Evolutionary conservation across 2,888 invertebrate species (phyloP).

Genomic region (Microdon myrmicae): DNA sequence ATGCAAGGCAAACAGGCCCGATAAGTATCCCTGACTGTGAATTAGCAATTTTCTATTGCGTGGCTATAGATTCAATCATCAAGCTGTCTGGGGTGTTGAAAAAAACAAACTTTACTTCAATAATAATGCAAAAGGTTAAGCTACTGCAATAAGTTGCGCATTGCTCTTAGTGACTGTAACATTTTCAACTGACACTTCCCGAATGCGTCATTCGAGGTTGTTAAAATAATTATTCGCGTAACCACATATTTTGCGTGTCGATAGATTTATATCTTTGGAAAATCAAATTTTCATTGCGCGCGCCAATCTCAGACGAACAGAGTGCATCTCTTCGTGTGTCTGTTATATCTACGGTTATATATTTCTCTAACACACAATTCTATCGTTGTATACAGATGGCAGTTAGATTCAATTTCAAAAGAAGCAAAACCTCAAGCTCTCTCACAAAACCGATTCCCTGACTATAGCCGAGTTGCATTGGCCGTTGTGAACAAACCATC

Average conservation of each 20-base stretch:
- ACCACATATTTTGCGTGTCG: conserved; percentile 51
- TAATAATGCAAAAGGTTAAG: too few species aligned
- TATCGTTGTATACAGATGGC: conserved; percentile 43
- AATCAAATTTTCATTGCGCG: conserved; percentile 32
- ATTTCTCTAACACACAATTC: conserved; percentile 14
- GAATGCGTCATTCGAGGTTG: conserved; percentile 23
- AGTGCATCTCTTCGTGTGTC: conserved; percentile 6
- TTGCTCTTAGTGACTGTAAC: not conserved
- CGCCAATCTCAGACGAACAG: conserved; percentile 2
- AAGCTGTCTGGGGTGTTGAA: too few species aligned
- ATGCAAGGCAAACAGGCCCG: too few species aligned
- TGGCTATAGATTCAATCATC: too few species aligned
- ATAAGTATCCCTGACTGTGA: too few species aligned
- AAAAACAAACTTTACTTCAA: too few species aligned
- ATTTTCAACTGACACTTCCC: conserved; percentile 2
- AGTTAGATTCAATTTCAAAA: conserved; percentile 52
- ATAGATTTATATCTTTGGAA: conserved; percentile 42
- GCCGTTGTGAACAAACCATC: conserved; percentile 20
- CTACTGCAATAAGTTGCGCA: too few species aligned
- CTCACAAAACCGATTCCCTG: conserved; percentile 51
- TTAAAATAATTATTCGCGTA: conserved; percentile 44
- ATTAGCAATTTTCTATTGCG: too few species aligned
- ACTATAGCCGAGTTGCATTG: conserved; percentile 28
- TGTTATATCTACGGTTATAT: conserved; percentile 6
- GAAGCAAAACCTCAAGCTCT: conserved; percentile 48